Evolutionary conservation across 2,797 vertebrate species (phyloP).

Genomic region (Coranthus polyacanthus): DNA sequence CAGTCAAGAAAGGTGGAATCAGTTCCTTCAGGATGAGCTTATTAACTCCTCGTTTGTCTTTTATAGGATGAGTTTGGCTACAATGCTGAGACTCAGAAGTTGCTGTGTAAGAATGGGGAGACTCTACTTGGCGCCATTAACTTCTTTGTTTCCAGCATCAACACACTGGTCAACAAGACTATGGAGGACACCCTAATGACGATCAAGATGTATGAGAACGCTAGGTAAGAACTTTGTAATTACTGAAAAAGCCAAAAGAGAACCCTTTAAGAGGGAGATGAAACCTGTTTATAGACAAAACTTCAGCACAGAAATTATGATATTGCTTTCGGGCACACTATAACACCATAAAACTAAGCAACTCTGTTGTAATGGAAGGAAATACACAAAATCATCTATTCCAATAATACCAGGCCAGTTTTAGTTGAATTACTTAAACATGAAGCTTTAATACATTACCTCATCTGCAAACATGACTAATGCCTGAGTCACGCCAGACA

Average conservation of each 20-base stretch:
- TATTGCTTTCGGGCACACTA: too few relatives aligned
- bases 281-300: neutral
- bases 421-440: too few relatives aligned
- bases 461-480: too few relatives aligned
- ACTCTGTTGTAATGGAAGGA: too few relatives aligned
- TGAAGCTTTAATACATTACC: too few relatives aligned
- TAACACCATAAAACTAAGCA: too few relatives aligned
- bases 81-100: conserved; percentile 96
- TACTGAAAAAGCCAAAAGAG: neutral
- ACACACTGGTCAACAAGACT: conserved; percentile 97
- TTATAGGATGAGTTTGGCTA: conserved; percentile 96
- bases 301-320: neutral
- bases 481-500: too few relatives aligned
- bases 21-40: neutral
- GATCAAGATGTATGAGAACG: conserved; percentile 95
- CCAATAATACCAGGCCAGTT: too few relatives aligned
- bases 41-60: neutral
- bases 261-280: neutral
- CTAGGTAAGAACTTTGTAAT: conserved; percentile 89
- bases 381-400: too few relatives aligned
- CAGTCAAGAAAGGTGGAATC: neutral
- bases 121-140: conserved; percentile 96
- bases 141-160: conserved; percentile 98
- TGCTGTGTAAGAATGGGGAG: conserved; percentile 97
- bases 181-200: conserved; percentile 99